These are phyloP conservation scores for Dicyrtoma fusca DNA, from an alignment of 2,888 invertebrate species.

Conservation along the genomic window DNA sequence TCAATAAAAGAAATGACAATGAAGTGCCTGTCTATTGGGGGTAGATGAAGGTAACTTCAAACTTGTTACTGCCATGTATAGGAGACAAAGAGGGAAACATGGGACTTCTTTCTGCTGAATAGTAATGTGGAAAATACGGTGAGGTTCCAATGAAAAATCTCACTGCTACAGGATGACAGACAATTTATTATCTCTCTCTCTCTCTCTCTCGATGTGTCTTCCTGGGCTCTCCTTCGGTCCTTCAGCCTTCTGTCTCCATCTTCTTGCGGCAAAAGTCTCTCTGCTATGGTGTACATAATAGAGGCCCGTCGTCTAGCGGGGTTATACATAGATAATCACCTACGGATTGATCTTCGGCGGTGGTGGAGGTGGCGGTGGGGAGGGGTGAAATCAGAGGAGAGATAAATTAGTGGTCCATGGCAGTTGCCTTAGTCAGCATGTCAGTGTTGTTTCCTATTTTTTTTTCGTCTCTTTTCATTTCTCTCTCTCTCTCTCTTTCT, in stretches of 20 bases:
- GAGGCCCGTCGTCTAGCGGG: no score
- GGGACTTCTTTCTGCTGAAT: slow-evolving; percentile 15
- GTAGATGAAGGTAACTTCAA: slow-evolving; percentile 29
- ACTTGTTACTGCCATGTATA: slow-evolving; percentile 33
- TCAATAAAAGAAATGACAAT: slow-evolving; percentile 33
- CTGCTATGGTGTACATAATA: no score
- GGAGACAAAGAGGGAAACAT: slow-evolving; percentile 31
- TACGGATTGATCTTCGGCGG: neutral
- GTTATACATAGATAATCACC: slow-evolving; percentile 1
- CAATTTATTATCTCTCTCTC: slow-evolving; percentile 25
- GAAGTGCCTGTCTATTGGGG: slow-evolving; percentile 30
- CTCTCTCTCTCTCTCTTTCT: neutral
- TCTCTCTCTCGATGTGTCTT: neutral
- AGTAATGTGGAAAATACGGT: slow-evolving; percentile 8
- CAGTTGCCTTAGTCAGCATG: slow-evolving; percentile 5
- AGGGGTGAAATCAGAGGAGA: slow-evolving; percentile 2
- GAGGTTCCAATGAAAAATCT: slow-evolving; percentile 28
- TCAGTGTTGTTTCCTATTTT: neutral
- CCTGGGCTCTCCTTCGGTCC: no score
- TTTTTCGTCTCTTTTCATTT: neutral
- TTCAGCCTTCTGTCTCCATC: no score
- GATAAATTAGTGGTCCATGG: slow-evolving; percentile 8
- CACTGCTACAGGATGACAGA: slow-evolving; percentile 30
- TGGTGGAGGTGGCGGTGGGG: neutral
- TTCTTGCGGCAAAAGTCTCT: no score